Percentiles rank a stretch among this genome's conserved stretches.
phyloP scores from a whole-genome alignment of 30 jellyfish, hydroid and myxozoan species.

The Rhopilema esculentum region DNA sequence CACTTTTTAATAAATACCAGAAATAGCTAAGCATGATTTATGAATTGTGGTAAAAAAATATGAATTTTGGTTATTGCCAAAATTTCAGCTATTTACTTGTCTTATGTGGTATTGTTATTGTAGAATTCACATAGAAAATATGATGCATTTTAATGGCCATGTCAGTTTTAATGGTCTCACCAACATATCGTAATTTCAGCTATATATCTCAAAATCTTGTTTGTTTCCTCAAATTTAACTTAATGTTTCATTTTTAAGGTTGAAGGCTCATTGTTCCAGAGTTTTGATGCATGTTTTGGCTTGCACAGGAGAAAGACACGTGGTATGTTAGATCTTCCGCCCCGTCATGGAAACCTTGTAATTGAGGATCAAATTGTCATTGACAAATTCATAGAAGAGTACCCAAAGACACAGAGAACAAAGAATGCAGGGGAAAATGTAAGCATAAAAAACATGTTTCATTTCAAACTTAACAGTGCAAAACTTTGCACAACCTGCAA shows the following conservation, averaged over 20 bases:
- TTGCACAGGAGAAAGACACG: slow-evolving; percentile 23
- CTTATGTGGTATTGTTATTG: not conserved
- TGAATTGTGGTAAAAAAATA: slow-evolving; percentile 1
- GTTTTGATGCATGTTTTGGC: slow-evolving; percentile 38
- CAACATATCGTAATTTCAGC: not conserved
- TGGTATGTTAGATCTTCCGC: slow-evolving; percentile 3
- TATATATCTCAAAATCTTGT: not conserved
- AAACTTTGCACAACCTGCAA: not conserved
- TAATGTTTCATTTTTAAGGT: slow-evolving; percentile 21
- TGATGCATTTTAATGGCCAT: not conserved
- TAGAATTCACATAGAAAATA: not conserved
- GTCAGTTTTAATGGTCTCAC: slow-evolving; percentile 5
- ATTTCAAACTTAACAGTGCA: slow-evolving; percentile 2
- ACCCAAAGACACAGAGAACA: slow-evolving; percentile 14
- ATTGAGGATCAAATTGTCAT: slow-evolving; percentile 19
- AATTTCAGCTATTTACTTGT: not conserved
- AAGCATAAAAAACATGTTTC: slow-evolving; percentile 8
- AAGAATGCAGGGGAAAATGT: slow-evolving; percentile 26
- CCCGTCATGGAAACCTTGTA: slow-evolving; percentile 25
- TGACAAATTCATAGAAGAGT: slow-evolving; percentile 19
- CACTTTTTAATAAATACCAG: not conserved
- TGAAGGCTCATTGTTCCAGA: slow-evolving; percentile 23
- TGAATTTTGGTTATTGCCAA: not conserved
- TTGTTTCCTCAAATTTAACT: slow-evolving; percentile 4
- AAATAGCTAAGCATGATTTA: not conserved